Conservation (phyloP, 2,888 invertebrate genomes). For the Anarsia innoxiella region DNA sequence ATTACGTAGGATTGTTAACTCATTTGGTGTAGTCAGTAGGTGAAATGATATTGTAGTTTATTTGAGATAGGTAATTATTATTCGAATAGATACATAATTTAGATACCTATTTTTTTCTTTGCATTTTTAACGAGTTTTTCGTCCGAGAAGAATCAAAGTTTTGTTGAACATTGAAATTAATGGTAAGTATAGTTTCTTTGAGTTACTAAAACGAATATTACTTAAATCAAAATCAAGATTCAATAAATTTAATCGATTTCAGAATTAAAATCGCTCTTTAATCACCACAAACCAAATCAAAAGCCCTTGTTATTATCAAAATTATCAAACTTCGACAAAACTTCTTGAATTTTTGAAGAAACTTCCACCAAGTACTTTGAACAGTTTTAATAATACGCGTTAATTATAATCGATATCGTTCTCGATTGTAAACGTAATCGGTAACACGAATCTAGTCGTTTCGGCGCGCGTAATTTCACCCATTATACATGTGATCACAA, state of each 20-base stretch:
- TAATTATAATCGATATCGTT: slow-evolving; percentile 60
- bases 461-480: slow-evolving; percentile 58
- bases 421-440: slow-evolving; percentile 54
- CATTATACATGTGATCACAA: slow-evolving; percentile 49
- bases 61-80: no score
- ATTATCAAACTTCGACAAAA: slow-evolving; percentile 52
- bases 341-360: slow-evolving; percentile 49
- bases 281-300: slow-evolving; percentile 54
- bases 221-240: neutral
- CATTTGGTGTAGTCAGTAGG: no score
- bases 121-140: no score
- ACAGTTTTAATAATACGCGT: slow-evolving; percentile 56
- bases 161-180: neutral
- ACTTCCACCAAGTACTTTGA: slow-evolving; percentile 51
- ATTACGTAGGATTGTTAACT: no score
- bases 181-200: neutral
- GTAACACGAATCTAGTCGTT: slow-evolving; percentile 52
- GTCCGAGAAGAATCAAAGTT: no score
- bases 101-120: no score
- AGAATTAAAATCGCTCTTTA: slow-evolving; percentile 53
- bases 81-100: no score
- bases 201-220: neutral
- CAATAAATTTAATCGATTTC: slow-evolving; percentile 19
- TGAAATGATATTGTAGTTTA: no score
- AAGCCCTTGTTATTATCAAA: slow-evolving; percentile 45